phyloP scores from a whole-genome alignment of 2,888 invertebrate genomes.

The Limenitis camilla region DNA sequence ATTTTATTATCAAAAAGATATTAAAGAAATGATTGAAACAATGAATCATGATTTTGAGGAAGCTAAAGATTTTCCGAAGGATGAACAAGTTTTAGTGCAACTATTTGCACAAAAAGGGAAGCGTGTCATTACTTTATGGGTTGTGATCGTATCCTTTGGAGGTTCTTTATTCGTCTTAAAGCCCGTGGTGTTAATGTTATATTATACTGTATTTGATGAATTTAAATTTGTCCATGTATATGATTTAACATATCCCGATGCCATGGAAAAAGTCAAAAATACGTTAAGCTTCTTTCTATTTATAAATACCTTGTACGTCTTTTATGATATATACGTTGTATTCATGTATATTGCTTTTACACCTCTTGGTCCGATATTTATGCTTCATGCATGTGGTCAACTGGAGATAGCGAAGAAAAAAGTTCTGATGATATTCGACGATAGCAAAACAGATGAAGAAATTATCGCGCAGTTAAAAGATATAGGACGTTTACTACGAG shows the following conservation, averaged over 20 bases:
- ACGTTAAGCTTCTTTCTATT: constrained; percentile 21
- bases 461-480: constrained; percentile 27
- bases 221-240: constrained; percentile 31
- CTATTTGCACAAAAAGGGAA: constrained; percentile 30
- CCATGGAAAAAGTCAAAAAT: constrained; percentile 32
- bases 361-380: constrained; percentile 43
- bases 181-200: constrained; percentile 26
- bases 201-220: constrained; percentile 27
- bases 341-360: constrained; percentile 35
- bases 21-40: constrained; percentile 29
- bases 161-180: constrained; percentile 26
- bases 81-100: constrained; percentile 30
- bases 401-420: constrained; percentile 35
- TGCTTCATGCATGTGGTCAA: constrained; percentile 45
- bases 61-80: constrained; percentile 16
- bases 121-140: constrained; percentile 35
- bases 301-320: constrained; percentile 13
- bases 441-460: constrained; percentile 20
- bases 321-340: constrained; percentile 25
- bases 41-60: constrained; percentile 36
- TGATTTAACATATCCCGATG: constrained; percentile 32
- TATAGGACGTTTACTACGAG: constrained; percentile 31
- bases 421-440: constrained; percentile 31
- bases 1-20: constrained; percentile 25
- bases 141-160: background rate